A percentile compares a stretch with the other conserved stretches of the same genome.
These are phyloP conservation scores for Cerceris ruficornis DNA, from an alignment of 2,888 invertebrate genomes.

Conservation along the genomic window DNA sequence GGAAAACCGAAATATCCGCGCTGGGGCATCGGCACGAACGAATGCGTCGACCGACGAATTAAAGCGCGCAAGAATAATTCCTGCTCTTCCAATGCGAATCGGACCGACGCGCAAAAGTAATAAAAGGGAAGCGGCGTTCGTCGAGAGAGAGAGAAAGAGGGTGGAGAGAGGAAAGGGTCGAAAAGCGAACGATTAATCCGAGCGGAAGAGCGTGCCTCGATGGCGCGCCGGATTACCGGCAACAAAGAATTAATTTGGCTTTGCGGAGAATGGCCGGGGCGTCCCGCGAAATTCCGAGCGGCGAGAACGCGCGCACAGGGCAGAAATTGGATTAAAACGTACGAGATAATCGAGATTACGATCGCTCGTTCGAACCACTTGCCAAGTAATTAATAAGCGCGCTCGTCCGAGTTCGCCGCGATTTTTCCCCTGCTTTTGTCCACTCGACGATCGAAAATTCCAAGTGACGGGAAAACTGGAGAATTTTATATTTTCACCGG, in stretches of 20 bases:
- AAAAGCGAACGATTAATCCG: slow-evolving; percentile 13
- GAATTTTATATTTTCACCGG: not conserved
- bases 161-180: not conserved
- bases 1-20: too few relatives aligned
- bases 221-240: slow-evolving; percentile 17
- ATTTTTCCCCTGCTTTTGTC: not conserved
- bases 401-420: not conserved
- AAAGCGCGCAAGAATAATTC: not conserved
- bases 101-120: not conserved
- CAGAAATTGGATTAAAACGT: slow-evolving; percentile 30
- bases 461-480: too few relatives aligned
- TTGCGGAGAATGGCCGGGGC: slow-evolving; percentile 10
- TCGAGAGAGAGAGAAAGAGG: not conserved
- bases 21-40: too few relatives aligned
- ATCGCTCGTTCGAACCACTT: slow-evolving; percentile 14
- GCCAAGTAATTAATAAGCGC: slow-evolving; percentile 18
- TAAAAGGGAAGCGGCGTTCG: slow-evolving; percentile 2
- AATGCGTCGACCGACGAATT: not conserved
- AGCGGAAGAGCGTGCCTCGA: not conserved
- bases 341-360: slow-evolving; percentile 29
- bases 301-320: too few relatives aligned
- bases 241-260: slow-evolving; percentile 44
- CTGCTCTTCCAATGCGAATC: not conserved
- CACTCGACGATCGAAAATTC: not conserved
- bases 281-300: slow-evolving; percentile 20